Evolutionary conservation across 2,797 vertebrate genomes (phyloP), one percentile per base, ranked within the genome.

Genomic region (Spatula clypeata): DNA sequence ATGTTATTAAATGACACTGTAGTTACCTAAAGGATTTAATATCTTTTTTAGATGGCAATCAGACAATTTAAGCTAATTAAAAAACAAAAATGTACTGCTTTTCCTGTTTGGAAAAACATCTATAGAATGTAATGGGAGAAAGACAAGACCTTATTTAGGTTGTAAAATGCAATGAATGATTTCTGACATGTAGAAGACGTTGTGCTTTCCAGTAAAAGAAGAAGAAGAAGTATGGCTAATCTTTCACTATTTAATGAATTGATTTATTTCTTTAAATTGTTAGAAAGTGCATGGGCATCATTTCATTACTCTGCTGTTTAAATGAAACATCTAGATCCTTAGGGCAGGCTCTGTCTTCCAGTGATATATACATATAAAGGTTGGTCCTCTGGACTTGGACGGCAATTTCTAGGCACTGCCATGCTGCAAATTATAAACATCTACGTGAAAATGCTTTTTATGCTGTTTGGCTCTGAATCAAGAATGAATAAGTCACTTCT

Each of bases 141-240:
- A 90, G 21, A 7, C 6, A 80, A 45, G 51, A 75, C 11, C 11
- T 85, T 90, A 26, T 53, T 69, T 79, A 84, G 6, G 4, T 81
- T 66, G 38, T 60, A 58, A 75, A 69, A 66, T 66, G 7, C 11
- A 17, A 40, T 70, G 45, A 88, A 47, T 49, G 26, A 70, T 77
- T 91, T 92, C 53, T 82, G 72, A 85, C 15, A 23, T 27, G 10
- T 49, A 75, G 64, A 88, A 87, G 20, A 65, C 16, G n/a, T 34
- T 62, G 54, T 86, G 27, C 29, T 94, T 94, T 90, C 66, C 72
- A 55, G 38, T 82, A 83, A 77, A 85, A 67, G 55, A 81, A 24
- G 34, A 71, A 51, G n/a, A 58, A 62, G 17, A 71, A 67, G 3
- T 20, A 23, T 70, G 19, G 31, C 6, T 67, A 72, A 75, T 64